Percentiles rank a stretch among this genome's conserved stretches.
phyloP scores from a whole-genome alignment of 2,888 invertebrate genomes.

The Hypsopygia costalis region DNA sequence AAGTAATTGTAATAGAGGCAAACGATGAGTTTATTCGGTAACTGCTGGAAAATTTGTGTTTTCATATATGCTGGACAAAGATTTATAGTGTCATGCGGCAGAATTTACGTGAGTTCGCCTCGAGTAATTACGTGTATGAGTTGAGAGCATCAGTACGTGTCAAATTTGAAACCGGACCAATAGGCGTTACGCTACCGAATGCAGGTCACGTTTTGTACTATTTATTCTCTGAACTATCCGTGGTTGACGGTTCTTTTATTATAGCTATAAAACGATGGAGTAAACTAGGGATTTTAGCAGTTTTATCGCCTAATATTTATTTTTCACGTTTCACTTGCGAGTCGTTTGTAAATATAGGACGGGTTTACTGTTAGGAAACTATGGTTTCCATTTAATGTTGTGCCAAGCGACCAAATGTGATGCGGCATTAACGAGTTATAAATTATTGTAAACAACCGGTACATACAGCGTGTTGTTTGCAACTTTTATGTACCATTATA shows the following conservation, averaged over 20 bases:
- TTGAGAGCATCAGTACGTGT: conserved; percentile 47
- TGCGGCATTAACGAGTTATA: conserved; percentile 22
- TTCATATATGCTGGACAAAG: conserved; percentile 23
- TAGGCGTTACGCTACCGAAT: conserved; percentile 50
- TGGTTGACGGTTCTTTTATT: conserved; percentile 77
- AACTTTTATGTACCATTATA: conserved; percentile 47
- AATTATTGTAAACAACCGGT: conserved; percentile 35
- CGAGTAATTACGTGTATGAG: conserved; percentile 42
- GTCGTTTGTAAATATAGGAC: conserved; percentile 55
- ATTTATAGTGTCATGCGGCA: conserved; percentile 43
- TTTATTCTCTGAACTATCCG: conserved; percentile 63
- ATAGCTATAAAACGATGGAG: conserved; percentile 67
- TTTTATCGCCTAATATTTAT: conserved; percentile 74
- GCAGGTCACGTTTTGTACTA: conserved; percentile 57
- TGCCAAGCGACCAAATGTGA: conserved; percentile 30
- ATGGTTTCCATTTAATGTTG: conserved; percentile 32
- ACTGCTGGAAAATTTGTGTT: conserved; percentile 18
- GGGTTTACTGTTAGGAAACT: conserved; percentile 45
- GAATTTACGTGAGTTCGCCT: conserved; percentile 44
- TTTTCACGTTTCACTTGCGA: conserved; percentile 66
- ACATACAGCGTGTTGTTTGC: conserved; percentile 34
- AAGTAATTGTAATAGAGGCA: too few species aligned
- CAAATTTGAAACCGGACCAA: conserved; percentile 53
- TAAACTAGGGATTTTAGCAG: conserved; percentile 67
- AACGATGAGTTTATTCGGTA: conserved; percentile 14